Evolutionary conservation across 2,888 invertebrate genomes (phyloP).

Genomic region (Oxystoma pomonae): DNA sequence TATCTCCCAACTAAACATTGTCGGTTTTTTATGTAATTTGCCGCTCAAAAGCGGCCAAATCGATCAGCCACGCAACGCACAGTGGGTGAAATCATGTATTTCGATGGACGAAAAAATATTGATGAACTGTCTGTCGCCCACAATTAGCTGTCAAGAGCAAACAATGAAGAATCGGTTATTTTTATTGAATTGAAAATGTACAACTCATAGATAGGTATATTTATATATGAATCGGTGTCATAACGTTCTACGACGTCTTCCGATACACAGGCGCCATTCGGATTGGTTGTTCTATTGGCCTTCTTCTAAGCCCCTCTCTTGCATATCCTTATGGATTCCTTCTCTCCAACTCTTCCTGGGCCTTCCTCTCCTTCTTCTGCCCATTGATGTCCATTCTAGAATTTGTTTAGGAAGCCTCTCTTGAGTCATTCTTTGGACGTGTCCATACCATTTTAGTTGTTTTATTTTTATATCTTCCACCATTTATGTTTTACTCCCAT

Average conservation of each 20-base stretch:
- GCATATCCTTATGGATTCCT: background rate
- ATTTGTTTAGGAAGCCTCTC: background rate
- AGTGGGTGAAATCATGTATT: too few relatives aligned
- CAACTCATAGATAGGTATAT: too few relatives aligned
- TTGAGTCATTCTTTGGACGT: background rate
- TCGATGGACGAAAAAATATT: too few relatives aligned
- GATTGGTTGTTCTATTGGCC: background rate
- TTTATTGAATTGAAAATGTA: too few relatives aligned
- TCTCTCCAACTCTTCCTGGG: background rate
- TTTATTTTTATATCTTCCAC: background rate
- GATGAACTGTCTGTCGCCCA: too few relatives aligned
- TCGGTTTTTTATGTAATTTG: too few relatives aligned
- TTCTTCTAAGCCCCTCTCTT: background rate
- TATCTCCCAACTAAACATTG: too few relatives aligned
- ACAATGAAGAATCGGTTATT: too few relatives aligned
- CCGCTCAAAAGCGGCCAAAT: too few relatives aligned
- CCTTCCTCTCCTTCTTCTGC: slow-evolving; percentile 4
- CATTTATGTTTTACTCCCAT: background rate
- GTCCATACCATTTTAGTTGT: slow-evolving; percentile 3
- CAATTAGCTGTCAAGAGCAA: too few relatives aligned
- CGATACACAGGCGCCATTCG: background rate
- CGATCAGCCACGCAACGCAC: too few relatives aligned
- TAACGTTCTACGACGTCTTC: slow-evolving; percentile 2
- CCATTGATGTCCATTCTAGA: background rate
- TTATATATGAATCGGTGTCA: too few relatives aligned